phyloP scores from a whole-genome alignment of 2,888 invertebrate genomes.

The Rhamnusium bicolor region DNA sequence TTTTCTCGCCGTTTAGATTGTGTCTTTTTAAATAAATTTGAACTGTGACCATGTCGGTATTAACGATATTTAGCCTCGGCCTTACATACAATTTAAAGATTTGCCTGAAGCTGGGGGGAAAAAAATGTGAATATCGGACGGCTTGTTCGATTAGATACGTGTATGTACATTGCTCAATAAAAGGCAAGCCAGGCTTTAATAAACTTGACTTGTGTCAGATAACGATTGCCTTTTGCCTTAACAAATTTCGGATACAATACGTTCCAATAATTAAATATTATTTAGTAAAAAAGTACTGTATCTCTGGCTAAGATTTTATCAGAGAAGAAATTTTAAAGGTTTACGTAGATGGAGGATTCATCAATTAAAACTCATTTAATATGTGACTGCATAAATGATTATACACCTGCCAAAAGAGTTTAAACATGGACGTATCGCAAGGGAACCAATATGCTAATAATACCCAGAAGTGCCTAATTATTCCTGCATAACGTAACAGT shows the following conservation, averaged over 20 bases:
- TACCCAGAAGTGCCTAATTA: no score
- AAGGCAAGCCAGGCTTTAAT: no score
- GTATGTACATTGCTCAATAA: no score
- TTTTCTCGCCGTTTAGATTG: no score
- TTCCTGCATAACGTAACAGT: no score
- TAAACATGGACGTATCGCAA: background rate
- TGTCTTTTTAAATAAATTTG: no score
- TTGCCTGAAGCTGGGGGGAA: no score
- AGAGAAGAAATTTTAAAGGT: conserved; percentile 6
- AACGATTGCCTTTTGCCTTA: background rate
- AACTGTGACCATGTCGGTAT: no score
- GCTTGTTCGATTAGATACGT: no score
- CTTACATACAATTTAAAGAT: no score
- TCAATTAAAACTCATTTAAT: conserved; percentile 21
- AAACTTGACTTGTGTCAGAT: background rate
- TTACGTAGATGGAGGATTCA: conserved; percentile 22
- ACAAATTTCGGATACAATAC: background rate
- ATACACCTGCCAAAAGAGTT: conserved; percentile 21
- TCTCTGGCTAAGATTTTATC: conserved; percentile 2
- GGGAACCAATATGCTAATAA: background rate
- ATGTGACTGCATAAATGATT: conserved; percentile 18
- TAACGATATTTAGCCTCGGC: no score
- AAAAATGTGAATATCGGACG: no score
- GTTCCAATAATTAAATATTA: background rate
- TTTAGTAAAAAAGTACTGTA: background rate